These are phyloP conservation scores for Isoperla grammatica DNA, from an alignment of 2,888 invertebrate species.

Conservation along the genomic window DNA sequence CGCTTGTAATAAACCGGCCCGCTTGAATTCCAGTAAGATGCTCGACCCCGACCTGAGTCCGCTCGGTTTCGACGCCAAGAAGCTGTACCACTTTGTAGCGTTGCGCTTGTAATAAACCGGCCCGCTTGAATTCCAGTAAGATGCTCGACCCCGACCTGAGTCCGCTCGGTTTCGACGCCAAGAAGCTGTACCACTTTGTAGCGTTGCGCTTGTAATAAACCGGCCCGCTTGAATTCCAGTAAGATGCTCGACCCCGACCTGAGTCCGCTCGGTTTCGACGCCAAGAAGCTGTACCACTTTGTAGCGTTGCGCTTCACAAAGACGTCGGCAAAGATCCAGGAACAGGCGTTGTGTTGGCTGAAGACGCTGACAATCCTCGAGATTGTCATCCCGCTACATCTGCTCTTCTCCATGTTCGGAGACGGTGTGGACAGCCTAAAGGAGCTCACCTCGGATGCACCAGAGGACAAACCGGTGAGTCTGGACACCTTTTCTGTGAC, in stretches of 20 bases:
- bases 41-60: conserved; percentile 95
- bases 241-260: conserved; percentile 97
- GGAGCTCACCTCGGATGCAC: neutral
- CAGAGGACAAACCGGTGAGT: conserved; percentile 1
- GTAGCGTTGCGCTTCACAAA: conserved; percentile 77
- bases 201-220: conserved; percentile 63
- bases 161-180: conserved; percentile 89
- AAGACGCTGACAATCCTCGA: conserved; percentile 84
- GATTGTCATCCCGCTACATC: conserved; percentile 80
- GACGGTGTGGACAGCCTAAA: conserved; percentile 74
- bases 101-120: conserved; percentile 57
- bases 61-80: conserved; percentile 87
- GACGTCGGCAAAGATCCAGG: conserved; percentile 74
- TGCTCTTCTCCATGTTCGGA: conserved; percentile 85
- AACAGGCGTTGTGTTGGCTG: conserved; percentile 85
- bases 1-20: too few relatives aligned
- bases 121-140: conserved; percentile 56
- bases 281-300: conserved; percentile 93
- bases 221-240: conserved; percentile 44
- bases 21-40: conserved; percentile 65
- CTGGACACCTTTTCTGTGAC: too few relatives aligned
- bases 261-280: conserved; percentile 89
- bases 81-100: conserved; percentile 91
- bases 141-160: conserved; percentile 95
- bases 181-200: conserved; percentile 92